These are phyloP conservation scores for Merodon equestris DNA, from an alignment of 2,888 invertebrate genomes.

Conservation along the genomic window DNA sequence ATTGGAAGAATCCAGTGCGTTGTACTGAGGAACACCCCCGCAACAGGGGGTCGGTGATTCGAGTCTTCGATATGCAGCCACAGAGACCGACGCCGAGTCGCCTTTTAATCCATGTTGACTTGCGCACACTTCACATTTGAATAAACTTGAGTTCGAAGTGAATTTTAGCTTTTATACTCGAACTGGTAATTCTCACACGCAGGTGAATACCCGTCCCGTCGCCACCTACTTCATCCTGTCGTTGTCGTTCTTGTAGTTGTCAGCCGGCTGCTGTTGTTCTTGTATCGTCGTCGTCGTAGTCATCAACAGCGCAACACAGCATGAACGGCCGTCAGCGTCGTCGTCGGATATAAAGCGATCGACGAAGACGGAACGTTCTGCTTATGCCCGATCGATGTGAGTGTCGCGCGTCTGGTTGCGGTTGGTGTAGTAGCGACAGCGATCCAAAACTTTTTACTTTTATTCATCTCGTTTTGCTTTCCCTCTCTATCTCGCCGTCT, in stretches of 20 bases:
- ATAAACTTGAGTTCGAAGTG: constrained; percentile 79
- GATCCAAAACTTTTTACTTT: constrained; percentile 56
- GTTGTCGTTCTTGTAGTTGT: constrained; percentile 35
- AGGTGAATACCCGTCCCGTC: constrained; percentile 64
- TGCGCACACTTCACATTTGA: constrained; percentile 79
- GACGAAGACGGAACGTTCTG: constrained; percentile 28
- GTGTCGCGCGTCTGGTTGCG: constrained; percentile 49
- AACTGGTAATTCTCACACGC: constrained; percentile 73
- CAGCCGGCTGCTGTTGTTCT: constrained; percentile 27
- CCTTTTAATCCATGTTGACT: constrained; percentile 71
- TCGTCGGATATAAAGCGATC: constrained; percentile 39
- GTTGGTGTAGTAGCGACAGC: constrained; percentile 41
- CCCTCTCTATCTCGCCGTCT: neutral
- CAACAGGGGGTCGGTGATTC: neutral
- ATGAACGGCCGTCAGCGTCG: too few relatives aligned
- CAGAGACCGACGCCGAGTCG: constrained; percentile 29
- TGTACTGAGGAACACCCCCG: neutral
- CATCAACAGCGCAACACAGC: constrained; percentile 28
- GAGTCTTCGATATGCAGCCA: neutral
- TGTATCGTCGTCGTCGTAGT: constrained; percentile 27
- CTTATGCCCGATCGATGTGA: constrained; percentile 30
- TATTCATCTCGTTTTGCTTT: constrained; percentile 36
- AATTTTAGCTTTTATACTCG: constrained; percentile 79
- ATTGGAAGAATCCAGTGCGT: constrained; percentile 20
- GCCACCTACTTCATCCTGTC: constrained; percentile 51